Evolutionary conservation across 2,113 vertebrate species (phyloP), one percentile per base, ranked within the genome.

Genomic region (Pipra filicauda): DNA sequence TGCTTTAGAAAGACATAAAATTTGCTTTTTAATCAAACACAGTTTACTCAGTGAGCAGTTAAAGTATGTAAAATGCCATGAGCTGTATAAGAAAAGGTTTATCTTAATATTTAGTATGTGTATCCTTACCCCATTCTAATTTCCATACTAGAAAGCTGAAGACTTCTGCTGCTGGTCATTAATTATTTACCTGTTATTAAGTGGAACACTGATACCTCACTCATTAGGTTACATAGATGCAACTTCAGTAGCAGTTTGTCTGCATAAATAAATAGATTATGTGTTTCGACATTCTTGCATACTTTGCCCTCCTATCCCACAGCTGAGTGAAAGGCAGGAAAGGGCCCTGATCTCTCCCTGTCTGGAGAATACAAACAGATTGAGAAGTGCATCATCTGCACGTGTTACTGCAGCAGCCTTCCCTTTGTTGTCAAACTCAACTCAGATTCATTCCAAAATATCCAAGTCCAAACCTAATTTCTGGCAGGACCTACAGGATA

Each of bases 401-500:
- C 12, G 2, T 89, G 71, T 97, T 94, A 88, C 88, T 92, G 73
- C 84, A 93, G 85, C 90, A 95, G 86, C 80, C 31, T 67, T 85
- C 73, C 69, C 92, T 96, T 95, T 97, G 94, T 97, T 96, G 84
- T 97, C 94, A 96, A 97, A 97, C 91, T 80, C 30, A 1, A 37
- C 86, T 94, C 62, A 22, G 92, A 93, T 87, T 94, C 39, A 19
- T 96, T 87, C 95, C 93, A 95, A 94, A 96, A 96, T 85, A 96
- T 66, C 87, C 75, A 49, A 95, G 94, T 33, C 85, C 91, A 97
- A 96, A 72, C 73, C 93, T 96, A 96, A 97, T 96, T 96, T 94
- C 97, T 97, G 97, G 92, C 97, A 96, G 55, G 78, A 92, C 93
- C 87, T 80, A 37, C 84, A 93, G 87, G 82, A 96, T 95, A 95